These are phyloP conservation scores for Ichneumoninae sp. DNA, from an alignment of 2,888 invertebrate genomes.

Conservation along the genomic window DNA sequence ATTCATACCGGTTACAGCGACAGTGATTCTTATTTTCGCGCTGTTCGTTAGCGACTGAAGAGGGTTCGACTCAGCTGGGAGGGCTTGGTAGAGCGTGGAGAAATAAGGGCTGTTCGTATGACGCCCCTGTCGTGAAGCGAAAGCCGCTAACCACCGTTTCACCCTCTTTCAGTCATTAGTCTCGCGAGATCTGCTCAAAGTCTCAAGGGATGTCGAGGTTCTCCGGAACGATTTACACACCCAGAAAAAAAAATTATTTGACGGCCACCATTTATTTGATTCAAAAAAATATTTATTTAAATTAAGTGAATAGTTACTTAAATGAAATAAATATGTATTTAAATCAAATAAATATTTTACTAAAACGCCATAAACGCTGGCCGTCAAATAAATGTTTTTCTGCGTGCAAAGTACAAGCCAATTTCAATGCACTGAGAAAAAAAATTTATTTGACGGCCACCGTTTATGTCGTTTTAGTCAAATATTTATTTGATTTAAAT, in stretches of 20 bases:
- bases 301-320: no score
- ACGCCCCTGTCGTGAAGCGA: not conserved
- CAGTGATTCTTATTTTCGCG: slow-evolving; percentile 1
- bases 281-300: no score
- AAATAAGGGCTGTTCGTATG: not conserved
- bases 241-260: no score
- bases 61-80: not conserved
- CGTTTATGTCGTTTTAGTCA: no score
- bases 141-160: slow-evolving; percentile 2
- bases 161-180: slow-evolving; percentile 15
- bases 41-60: not conserved
- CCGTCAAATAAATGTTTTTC: no score
- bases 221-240: not conserved
- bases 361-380: no score
- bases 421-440: not conserved
- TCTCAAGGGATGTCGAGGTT: not conserved
- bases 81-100: slow-evolving; percentile 1
- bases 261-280: no score
- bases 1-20: not conserved
- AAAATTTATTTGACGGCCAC: no score
- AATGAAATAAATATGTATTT: no score
- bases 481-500: no score
- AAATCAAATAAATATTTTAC: no score
- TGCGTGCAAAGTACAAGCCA: not conserved
- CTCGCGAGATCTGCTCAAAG: not conserved